Conservation (phyloP, 2,113 vertebrate genomes). For the Pelobates fuscus region DNA sequence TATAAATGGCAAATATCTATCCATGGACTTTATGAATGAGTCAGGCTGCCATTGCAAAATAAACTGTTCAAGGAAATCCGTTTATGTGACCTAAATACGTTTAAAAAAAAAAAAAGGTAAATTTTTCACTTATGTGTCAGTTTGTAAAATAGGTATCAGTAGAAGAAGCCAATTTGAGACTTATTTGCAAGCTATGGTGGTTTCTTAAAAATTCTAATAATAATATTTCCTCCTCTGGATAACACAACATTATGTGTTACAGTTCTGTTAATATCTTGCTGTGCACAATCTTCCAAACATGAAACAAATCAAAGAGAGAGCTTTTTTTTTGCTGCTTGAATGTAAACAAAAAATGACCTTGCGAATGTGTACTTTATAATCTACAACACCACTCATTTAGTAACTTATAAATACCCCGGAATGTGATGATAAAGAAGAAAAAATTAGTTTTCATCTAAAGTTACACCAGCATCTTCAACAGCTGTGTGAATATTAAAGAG, state of each 20-base stretch:
- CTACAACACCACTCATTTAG: constrained; percentile 55
- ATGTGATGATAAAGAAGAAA: constrained; percentile 42
- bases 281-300: constrained; percentile 29
- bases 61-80: too few species aligned
- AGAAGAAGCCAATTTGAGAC: too few species aligned
- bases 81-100: too few species aligned
- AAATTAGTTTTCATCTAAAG: constrained; percentile 58
- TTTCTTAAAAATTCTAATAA: too few species aligned
- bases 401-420: constrained; percentile 60
- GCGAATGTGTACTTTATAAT: constrained; percentile 53
- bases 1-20: too few species aligned
- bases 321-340: constrained; percentile 35
- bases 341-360: constrained; percentile 54
- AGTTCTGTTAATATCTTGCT: constrained; percentile 30
- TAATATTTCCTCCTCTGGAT: background rate
- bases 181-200: too few species aligned
- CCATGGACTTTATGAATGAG: too few species aligned
- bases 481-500: constrained; percentile 71
- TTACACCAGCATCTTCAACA: constrained; percentile 64
- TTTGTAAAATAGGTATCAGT: too few species aligned
- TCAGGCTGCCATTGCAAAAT: too few species aligned
- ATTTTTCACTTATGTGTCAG: too few species aligned
- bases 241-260: background rate
- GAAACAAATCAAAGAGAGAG: constrained; percentile 9
- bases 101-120: too few species aligned